Evolutionary conservation across 2,113 vertebrate genomes (phyloP).

Genomic region (Theropithecus gelada): DNA sequence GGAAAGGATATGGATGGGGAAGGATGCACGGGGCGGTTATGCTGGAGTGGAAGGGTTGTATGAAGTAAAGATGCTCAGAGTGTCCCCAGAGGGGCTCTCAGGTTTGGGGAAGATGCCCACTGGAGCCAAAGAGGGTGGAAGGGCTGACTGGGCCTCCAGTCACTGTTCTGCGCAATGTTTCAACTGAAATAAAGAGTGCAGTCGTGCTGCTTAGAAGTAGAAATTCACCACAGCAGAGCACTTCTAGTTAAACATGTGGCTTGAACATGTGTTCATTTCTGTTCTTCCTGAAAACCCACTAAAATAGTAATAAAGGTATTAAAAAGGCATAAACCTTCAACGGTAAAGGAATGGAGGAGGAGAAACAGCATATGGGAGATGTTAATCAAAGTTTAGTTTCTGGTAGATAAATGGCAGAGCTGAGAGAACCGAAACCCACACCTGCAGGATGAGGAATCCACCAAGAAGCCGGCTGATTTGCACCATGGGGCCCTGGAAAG

Average conservation of each 20-base stretch:
- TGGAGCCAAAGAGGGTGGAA: not conserved
- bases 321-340: not conserved
- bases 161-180: not conserved
- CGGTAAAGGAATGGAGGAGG: not conserved
- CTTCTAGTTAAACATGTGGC: not conserved
- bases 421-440: not conserved
- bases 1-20: not conserved
- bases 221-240: not conserved
- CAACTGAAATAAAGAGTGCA: not conserved
- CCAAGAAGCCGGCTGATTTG: not conserved
- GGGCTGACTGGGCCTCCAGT: not conserved
- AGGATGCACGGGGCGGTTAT: not conserved
- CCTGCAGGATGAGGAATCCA: not conserved
- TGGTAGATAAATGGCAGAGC: conserved; percentile 17
- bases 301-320: not conserved
- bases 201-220: not conserved
- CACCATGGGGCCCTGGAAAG: not conserved
- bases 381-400: not conserved
- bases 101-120: not conserved
- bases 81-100: not conserved
- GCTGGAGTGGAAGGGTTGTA: not conserved
- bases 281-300: conserved; percentile 14
- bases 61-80: not conserved
- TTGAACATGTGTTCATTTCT: conserved; percentile 34
- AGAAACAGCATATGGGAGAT: not conserved